Evolutionary conservation across 30 jellyfish, hydroid and myxozoan species (phyloP).

Genomic region (Cassiopea andromeda): DNA sequence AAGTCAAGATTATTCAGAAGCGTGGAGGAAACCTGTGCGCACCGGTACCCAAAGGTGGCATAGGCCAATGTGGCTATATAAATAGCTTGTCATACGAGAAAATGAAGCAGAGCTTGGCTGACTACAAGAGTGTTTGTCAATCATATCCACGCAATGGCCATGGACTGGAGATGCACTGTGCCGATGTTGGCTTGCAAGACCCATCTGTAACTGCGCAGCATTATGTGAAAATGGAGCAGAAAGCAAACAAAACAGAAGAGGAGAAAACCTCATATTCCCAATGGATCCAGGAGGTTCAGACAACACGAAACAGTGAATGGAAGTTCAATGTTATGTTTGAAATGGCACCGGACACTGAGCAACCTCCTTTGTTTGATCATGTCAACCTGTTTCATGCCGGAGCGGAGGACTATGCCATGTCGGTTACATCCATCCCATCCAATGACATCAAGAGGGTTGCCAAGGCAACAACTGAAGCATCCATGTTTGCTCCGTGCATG

Average conservation of each 20-base stretch:
- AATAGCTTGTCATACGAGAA: slow-evolving; percentile 36
- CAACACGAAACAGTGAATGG: slow-evolving; percentile 70
- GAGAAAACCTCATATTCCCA: slow-evolving; percentile 48
- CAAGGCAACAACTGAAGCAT: slow-evolving; percentile 37
- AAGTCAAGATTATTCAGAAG: slow-evolving; percentile 56
- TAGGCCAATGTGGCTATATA: slow-evolving; percentile 67
- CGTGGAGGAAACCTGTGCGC: slow-evolving; percentile 78
- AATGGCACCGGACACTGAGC: slow-evolving; percentile 41
- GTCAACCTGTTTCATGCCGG: slow-evolving; percentile 62
- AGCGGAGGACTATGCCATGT: slow-evolving; percentile 65
- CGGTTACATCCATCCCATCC: slow-evolving; percentile 58
- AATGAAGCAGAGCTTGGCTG: slow-evolving; percentile 39
- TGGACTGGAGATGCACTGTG: slow-evolving; percentile 72
- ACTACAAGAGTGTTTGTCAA: slow-evolving; percentile 34
- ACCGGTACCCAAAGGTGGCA: slow-evolving; percentile 55
- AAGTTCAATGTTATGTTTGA: slow-evolving; percentile 58
- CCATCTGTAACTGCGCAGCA: slow-evolving; percentile 60
- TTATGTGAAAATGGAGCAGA: slow-evolving; percentile 6
- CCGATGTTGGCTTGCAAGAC: slow-evolving; percentile 64
- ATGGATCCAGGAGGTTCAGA: slow-evolving; percentile 64
- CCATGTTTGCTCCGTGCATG: slow-evolving; percentile 75
- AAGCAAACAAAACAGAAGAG: not conserved
- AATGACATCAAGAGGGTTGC: slow-evolving; percentile 41
- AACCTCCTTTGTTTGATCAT: slow-evolving; percentile 50
- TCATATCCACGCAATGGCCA: slow-evolving; percentile 63